Conservation (phyloP, 2,797 vertebrate species). For the Lepus townsendii region DNA sequence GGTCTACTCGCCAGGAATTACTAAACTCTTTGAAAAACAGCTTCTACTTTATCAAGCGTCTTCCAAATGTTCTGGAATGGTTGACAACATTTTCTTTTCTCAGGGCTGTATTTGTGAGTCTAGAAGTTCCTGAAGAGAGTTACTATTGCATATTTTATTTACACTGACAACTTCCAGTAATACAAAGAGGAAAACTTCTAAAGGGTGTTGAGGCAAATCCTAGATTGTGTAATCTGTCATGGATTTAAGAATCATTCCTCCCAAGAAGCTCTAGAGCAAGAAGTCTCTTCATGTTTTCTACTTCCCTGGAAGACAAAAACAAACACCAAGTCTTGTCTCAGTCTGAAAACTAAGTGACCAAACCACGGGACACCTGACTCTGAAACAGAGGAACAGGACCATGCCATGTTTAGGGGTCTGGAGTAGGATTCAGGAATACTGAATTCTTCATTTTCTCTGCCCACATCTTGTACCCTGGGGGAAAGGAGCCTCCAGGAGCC, state of each 20-base stretch:
- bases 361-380: background rate
- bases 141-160: slow-evolving; percentile 23
- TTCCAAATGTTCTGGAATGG: slow-evolving; percentile 45
- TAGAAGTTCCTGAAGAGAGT: slow-evolving; percentile 22
- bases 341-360: background rate
- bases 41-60: background rate
- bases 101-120: slow-evolving; percentile 28
- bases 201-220: background rate
- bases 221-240: slow-evolving; percentile 37
- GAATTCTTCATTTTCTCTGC: slow-evolving; percentile 52
- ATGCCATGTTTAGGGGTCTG: background rate
- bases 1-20: slow-evolving; percentile 18
- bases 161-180: slow-evolving; percentile 28
- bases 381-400: background rate
- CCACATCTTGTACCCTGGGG: background rate
- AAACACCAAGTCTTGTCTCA: slow-evolving; percentile 44
- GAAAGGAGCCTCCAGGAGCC: background rate
- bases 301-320: background rate
- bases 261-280: background rate
- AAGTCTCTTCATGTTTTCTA: slow-evolving; percentile 44
- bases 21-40: slow-evolving; percentile 39
- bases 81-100: background rate
- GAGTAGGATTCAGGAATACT: slow-evolving; percentile 13
- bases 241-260: slow-evolving; percentile 45
- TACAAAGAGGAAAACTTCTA: slow-evolving; percentile 41